Evolutionary conservation across 2,888 invertebrate species (phyloP), one percentile per base, ranked within the genome.

Genomic region (Latrodectus elegans): DNA sequence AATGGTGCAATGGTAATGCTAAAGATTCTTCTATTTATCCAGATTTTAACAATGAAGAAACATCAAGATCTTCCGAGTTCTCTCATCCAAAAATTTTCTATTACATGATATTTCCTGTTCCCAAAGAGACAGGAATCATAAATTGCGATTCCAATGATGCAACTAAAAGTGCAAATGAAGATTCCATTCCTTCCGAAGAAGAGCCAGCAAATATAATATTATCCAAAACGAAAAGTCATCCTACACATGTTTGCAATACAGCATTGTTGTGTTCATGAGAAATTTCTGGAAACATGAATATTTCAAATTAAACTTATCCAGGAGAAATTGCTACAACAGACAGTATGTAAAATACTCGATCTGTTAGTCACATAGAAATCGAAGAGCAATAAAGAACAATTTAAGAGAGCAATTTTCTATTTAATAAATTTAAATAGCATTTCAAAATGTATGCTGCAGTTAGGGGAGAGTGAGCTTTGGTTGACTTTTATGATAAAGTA

Each of bases 101-200:
- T 60, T 81, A 87, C 77, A 87, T 87, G 86, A 77, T 81, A 22
- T 87, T 87, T 22, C 72, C 81, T 10, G 86, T 86, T 8, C 65
- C 74, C 22, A 84, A 84, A 67, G 84, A 84, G 11, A 52, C 79
- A 4, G 84, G 84, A n/a, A 68, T 70, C 11, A n/a, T 17, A 8
- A 78, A 84, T 22, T 53, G 84, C 51, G 84, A 85, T 26, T 60
- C 75, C 2, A 71, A 76, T 17, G 9, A 3, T 11, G 22, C 22
- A 67, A n/a, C n/a, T n/a, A 51, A 51, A 38, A 53, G 22, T n/a
- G 14, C 70, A 49, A 72, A 53, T 22, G 12, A 12, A 17, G 17
- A 22, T 14, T 22, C 15, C 17, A 14, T 12, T 17, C 55, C 76
- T 65, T 64, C 76, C 9, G 68, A 68, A 53, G 55, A 67, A 26